Percentiles rank a stretch among this genome's conserved stretches.
phyloP scores from a whole-genome alignment of 2,888 invertebrate genomes.

The Theodoxus fluviatilis region DNA sequence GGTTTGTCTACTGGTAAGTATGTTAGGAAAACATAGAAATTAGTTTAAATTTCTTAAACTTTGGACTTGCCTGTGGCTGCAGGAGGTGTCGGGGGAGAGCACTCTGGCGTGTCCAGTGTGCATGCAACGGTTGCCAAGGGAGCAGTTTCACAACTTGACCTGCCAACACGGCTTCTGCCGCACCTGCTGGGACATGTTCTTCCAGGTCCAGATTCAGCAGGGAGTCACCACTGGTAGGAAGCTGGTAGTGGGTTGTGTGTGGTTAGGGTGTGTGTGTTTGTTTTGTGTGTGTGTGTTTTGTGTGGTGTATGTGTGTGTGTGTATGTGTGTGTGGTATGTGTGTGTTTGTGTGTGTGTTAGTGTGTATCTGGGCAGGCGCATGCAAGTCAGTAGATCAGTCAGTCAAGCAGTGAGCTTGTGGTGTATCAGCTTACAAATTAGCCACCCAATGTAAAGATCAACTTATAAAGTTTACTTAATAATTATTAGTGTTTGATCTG shows the following conservation, averaged over 20 bases:
- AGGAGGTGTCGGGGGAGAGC: slow-evolving; percentile 40
- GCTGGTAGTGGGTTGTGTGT: too few species aligned
- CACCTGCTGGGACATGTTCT: slow-evolving; percentile 95
- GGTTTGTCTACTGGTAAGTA: neutral
- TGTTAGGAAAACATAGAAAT: neutral
- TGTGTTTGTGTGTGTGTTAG: too few species aligned
- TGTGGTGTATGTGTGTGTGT: too few species aligned
- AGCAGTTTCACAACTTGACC: slow-evolving; percentile 76
- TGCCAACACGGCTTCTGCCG: slow-evolving; percentile 95
- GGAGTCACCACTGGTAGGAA: slow-evolving; percentile 76
- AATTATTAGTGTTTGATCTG: too few species aligned
- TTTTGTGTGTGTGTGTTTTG: too few species aligned
- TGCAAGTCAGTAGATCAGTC: too few species aligned
- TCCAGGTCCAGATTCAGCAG: slow-evolving; percentile 93
- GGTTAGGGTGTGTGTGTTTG: too few species aligned
- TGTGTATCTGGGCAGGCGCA: too few species aligned
- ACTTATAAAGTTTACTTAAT: neutral
- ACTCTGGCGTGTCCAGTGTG: slow-evolving; percentile 56
- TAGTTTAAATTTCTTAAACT: neutral
- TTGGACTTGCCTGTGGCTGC: too few species aligned
- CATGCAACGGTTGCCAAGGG: slow-evolving; percentile 40
- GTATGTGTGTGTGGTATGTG: too few species aligned
- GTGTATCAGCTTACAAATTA: too few species aligned
- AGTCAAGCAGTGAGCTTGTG: too few species aligned
- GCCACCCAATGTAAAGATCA: neutral